These are phyloP conservation scores for Onychomys arenicola DNA, from an alignment of 2,797 vertebrate species.

Conservation along the genomic window DNA sequence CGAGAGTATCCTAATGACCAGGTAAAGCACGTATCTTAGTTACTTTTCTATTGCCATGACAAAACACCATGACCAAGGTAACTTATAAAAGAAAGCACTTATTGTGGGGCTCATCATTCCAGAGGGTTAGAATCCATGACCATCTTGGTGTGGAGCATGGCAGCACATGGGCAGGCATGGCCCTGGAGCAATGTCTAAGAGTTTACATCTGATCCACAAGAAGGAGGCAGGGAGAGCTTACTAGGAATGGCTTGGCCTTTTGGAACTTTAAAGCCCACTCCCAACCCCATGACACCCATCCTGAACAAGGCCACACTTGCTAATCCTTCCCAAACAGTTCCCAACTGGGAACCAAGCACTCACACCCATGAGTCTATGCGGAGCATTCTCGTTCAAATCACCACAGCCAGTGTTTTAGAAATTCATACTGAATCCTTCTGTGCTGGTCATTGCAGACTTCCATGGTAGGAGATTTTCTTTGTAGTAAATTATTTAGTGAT, in stretches of 20 bases:
- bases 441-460: not conserved
- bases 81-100: not conserved
- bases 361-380: not conserved
- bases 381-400: not conserved
- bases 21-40: not conserved
- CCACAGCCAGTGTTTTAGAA: not conserved
- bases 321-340: not conserved
- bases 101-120: not conserved
- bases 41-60: not conserved
- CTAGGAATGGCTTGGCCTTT: not conserved
- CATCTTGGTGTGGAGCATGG: not conserved
- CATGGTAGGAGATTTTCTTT: not conserved
- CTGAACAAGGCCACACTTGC: not conserved
- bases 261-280: not conserved
- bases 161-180: not conserved
- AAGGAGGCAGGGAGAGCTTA: not conserved
- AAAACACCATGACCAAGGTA: not conserved
- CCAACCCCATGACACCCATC: too few relatives aligned
- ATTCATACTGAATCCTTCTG: not conserved
- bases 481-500: conserved; percentile 51
- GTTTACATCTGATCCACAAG: not conserved
- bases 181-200: not conserved
- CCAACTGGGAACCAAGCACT: not conserved
- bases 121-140: not conserved
- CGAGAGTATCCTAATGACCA: not conserved